A percentile compares a stretch with the other conserved stretches of the same genome.
phyloP scores from a whole-genome alignment of 2,113 vertebrate genomes.

The Chaenocephalus aceratus region DNA sequence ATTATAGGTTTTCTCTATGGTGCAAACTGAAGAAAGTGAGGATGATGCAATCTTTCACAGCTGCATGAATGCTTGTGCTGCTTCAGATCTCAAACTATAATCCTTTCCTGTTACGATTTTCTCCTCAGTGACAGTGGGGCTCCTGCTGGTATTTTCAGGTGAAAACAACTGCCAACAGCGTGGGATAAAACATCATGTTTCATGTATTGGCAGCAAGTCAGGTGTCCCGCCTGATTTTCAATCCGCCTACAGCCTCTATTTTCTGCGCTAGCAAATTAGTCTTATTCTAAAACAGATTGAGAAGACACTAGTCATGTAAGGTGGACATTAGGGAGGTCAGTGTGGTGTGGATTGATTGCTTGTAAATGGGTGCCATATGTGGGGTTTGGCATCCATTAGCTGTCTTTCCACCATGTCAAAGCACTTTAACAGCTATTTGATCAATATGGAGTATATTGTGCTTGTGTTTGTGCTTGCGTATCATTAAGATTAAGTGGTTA shows the following conservation, averaged over 20 bases:
- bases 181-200: neutral
- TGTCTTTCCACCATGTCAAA: neutral
- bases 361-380: slow-evolving; percentile 20
- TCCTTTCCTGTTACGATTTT: slow-evolving; percentile 37
- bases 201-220: neutral
- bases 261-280: neutral
- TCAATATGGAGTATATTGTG: slow-evolving; percentile 10
- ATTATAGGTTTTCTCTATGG: neutral
- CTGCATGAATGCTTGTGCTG: neutral
- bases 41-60: neutral
- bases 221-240: neutral
- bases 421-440: neutral
- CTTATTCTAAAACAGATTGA: neutral
- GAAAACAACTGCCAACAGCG: slow-evolving; percentile 10
- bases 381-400: slow-evolving; percentile 30
- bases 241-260: neutral
- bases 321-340: neutral
- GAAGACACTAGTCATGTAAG: neutral
- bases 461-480: neutral
- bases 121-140: slow-evolving; percentile 4
- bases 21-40: slow-evolving; percentile 9
- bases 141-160: slow-evolving; percentile 1
- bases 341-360: slow-evolving; percentile 11
- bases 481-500: slow-evolving; percentile 11
- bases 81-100: slow-evolving; percentile 13